Evolutionary conservation across 2,888 invertebrate genomes (phyloP), one percentile per base, ranked within the genome.

Genomic region (Podabrus alpinus): DNA sequence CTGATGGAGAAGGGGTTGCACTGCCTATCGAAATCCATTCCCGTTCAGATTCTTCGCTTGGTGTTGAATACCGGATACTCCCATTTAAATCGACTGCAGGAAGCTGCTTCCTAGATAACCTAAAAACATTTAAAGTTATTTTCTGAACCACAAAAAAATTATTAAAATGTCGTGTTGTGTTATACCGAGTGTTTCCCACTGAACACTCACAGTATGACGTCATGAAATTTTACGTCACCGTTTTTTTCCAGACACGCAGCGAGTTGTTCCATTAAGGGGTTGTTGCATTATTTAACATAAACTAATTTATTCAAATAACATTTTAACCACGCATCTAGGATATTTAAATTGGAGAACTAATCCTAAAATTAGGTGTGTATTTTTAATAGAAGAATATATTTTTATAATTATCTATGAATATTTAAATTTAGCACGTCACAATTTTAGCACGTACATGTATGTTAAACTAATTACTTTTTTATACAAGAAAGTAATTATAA

Each of bases 1-100:
- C 25, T 15, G 60, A 68, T n/a, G 76, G 76, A 9, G 76, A 73
- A 9, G 67, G 17, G 1, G 73, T 72, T 10, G 74, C 77, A 45
- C 77, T 77, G 9, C 77, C 77, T 13, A 67, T 72, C 2, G 92
- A 88, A 71, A 95, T 92, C 94, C 95, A 95, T 72, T 94, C 94
- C 45, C 94, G 89, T 85, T 95, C 95, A 9, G 93, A 90, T 64
- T 93, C 92, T 85, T 88, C 87, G 16, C 81, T 79, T 72, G 87
- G 85, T 45, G 85, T 84, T 9, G 94, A 92, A 86, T 95, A 95
- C 78, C 94, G 90, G 5, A 96, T 91, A 21, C 92, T 89, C 9
- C 95, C 94, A 83, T 95, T 94, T 13, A 89, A 86, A 73, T 92
- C 92, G 24, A 92, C 92, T 68, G 91, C 88, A 0, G 95, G 95